Base-by-base conservation (phyloP, 2,888 invertebrate genomes). In the Aphodius granarius region DNA sequence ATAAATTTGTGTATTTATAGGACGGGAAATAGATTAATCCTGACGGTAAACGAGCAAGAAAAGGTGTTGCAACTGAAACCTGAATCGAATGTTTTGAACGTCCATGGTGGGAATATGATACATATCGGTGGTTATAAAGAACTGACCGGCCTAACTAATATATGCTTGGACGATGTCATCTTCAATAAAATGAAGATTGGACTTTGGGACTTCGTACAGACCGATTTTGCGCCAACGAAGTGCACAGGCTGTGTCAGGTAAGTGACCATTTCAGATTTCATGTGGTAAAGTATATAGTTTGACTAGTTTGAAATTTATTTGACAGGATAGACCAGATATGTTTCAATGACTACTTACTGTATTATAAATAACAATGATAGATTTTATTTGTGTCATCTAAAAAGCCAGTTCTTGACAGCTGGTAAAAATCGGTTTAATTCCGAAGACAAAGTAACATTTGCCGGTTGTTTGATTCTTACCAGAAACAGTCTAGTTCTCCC, bases 191-290 rank as follows among this genome's bases (percentile, higher is more conserved):
- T 91, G 73, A 92, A 92, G 0, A 87, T 98, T 64, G 97, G 97
- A 0, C 89, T 98, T 9, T 98, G 96, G 96, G 95, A 97, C 87
- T 98, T 97, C 85, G 86, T 90, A 0, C 88, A 90, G 0, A 93
- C 92, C 73, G 90, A 91, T 0, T 90, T 90, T 3, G 88, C 89
- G 15, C 19, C 21, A 9, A 21, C 68, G 18, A 20, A 2, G 2
- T 87, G 87, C 75, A 79, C 77, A 1, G 86, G 85, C 68, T 85
- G 84, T 75, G 79, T 81, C 73, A 84, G 83, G 85, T 85, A 82
- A 80, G 76, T 68, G n/a, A n/a, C n/a, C n/a, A n/a, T n/a, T n/a
- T n/a, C n/a, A n/a, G n/a, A 16, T 0, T 63, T 71, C 65, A 15
- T 65, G 65, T 18, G 65, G 4, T 43, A 9, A 43, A 9, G 9